Conservation (phyloP, 2,888 invertebrate genomes). For the Dicranocentrus wangi region DNA sequence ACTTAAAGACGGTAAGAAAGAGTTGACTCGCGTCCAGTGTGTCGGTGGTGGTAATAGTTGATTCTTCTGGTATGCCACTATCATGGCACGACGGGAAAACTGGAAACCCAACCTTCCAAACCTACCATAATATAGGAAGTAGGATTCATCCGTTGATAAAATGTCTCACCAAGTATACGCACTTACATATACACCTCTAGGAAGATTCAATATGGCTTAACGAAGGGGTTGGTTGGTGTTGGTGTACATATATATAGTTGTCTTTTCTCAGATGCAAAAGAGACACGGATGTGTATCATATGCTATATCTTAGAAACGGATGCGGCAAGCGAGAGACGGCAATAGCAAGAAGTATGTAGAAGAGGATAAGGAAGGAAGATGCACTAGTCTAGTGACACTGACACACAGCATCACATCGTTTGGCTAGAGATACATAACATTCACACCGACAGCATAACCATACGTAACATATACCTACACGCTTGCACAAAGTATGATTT, state of each 20-base stretch:
- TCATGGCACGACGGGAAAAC: constrained; percentile 8
- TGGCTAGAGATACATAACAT: constrained; percentile 1
- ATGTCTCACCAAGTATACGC: too few relatives aligned
- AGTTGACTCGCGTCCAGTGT: constrained; percentile 17
- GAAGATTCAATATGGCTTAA: too few relatives aligned
- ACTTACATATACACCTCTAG: too few relatives aligned
- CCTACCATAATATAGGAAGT: neutral
- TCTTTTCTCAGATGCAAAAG: too few relatives aligned
- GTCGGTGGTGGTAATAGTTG: constrained; percentile 6
- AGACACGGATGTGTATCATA: too few relatives aligned
- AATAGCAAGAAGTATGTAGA: too few relatives aligned
- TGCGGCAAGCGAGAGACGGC: neutral
- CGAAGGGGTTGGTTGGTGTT: too few relatives aligned
- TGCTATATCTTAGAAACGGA: too few relatives aligned
- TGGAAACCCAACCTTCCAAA: constrained; percentile 24
- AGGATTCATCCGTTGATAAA: constrained; percentile 25
- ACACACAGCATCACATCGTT: constrained; percentile 9
- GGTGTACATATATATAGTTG: too few relatives aligned
- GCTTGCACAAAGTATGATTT: neutral
- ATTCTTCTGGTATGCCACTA: constrained; percentile 16
- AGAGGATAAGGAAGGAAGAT: constrained; percentile 32
- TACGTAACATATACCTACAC: neutral
- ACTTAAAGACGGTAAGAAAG: constrained; percentile 11
- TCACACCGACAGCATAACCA: neutral
- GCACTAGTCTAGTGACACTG: constrained; percentile 15